Evolutionary conservation across 2,797 vertebrate genomes (phyloP).

Genomic region (Sebastes matsubarae): DNA sequence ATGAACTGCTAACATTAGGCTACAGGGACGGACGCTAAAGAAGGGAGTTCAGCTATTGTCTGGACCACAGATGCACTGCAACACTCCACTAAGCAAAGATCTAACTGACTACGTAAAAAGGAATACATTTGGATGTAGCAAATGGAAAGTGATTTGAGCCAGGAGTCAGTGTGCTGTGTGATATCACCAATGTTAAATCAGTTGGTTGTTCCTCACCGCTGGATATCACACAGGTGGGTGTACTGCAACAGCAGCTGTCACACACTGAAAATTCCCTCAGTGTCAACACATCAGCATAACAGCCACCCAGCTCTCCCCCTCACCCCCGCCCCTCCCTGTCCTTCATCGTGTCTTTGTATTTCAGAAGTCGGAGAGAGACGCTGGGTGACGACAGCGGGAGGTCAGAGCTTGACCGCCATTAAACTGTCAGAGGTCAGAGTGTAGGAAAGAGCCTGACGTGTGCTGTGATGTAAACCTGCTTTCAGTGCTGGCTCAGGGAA

Average conservation of each 20-base stretch:
- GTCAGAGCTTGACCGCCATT: conserved; percentile 58
- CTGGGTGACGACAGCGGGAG: conserved; percentile 68
- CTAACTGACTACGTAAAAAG: neutral
- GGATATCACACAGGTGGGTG: conserved; percentile 36
- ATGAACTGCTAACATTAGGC: conserved; percentile 20
- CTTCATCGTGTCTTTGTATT: conserved; percentile 64
- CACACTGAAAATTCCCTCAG: neutral
- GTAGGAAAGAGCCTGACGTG: conserved; percentile 10
- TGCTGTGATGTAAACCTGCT: conserved; percentile 43
- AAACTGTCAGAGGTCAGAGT: conserved; percentile 58
- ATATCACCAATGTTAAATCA: neutral
- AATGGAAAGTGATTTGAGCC: neutral
- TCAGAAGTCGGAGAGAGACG: conserved; percentile 32
- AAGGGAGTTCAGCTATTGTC: neutral
- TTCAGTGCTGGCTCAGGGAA: neutral
- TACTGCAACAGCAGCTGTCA: conserved; percentile 32
- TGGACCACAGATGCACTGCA: neutral
- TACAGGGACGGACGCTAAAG: neutral
- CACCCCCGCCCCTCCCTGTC: conserved; percentile 14
- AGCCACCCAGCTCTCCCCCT: neutral
- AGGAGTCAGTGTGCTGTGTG: neutral
- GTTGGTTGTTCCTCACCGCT: neutral
- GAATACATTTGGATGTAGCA: neutral
- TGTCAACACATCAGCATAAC: conserved; percentile 53
- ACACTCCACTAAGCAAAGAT: neutral